Conservation (phyloP, 2,113 vertebrate genomes). For the Oriolus oriolus region DNA sequence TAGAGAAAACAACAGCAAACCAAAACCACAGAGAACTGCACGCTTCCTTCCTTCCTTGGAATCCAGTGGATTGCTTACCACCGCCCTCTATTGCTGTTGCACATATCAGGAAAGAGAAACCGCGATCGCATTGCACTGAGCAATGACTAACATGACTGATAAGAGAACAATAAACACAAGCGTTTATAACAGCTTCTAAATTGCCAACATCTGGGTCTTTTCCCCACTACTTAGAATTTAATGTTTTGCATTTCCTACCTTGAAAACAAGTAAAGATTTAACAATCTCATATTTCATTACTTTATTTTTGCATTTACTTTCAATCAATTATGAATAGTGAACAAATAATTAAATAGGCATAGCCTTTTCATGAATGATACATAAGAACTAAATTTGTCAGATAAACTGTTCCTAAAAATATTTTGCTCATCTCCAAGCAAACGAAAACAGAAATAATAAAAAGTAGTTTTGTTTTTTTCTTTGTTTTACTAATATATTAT, state of each 20-base stretch:
- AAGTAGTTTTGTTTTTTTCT: neutral
- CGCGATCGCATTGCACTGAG: accelerated
- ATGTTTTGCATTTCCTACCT: neutral
- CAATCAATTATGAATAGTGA: neutral
- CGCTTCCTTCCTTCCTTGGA: neutral
- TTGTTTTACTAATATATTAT: neutral
- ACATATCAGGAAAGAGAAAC: neutral
- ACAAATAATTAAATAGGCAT: neutral
- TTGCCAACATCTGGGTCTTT: neutral
- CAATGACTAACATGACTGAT: neutral
- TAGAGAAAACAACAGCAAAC: neutral
- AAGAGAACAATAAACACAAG: neutral
- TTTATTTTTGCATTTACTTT: neutral
- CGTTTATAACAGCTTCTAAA: neutral
- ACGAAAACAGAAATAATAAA: neutral
- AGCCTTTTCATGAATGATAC: neutral
- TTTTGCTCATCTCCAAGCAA: neutral
- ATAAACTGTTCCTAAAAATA: neutral
- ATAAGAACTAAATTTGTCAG: neutral
- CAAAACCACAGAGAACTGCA: neutral
- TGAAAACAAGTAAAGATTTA: neutral
- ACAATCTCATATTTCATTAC: neutral
- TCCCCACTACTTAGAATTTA: neutral
- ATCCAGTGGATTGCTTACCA: neutral
- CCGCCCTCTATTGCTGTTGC: neutral